Percentiles rank a stretch among this genome's conserved stretches.
Conservation (phyloP, 23 tunicate genomes). For the Clavelina lepadiformis region DNA sequence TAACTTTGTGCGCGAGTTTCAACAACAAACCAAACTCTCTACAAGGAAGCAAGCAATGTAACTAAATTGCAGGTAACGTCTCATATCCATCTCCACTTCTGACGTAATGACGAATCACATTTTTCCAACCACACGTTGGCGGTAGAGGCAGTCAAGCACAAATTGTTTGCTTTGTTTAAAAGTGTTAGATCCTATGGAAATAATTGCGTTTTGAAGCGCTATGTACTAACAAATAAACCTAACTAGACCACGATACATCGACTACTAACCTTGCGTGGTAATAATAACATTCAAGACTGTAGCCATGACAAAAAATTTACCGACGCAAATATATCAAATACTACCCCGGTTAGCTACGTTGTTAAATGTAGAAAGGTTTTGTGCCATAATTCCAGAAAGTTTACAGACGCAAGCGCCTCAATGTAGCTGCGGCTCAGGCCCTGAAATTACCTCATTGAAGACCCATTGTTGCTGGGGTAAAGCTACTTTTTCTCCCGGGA, state of each 20-base stretch:
- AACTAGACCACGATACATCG: no score
- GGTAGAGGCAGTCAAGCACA: slow-evolving; percentile 68
- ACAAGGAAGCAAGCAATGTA: not conserved
- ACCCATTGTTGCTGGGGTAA: slow-evolving; percentile 78
- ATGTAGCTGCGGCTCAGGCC: no score
- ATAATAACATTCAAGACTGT: no score
- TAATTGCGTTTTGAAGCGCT: no score
- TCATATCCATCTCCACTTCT: slow-evolving; percentile 85
- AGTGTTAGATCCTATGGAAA: slow-evolving; percentile 28
- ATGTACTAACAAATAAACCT: no score
- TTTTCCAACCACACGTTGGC: slow-evolving; percentile 63
- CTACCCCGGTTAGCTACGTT: no score
- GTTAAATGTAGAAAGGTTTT: no score
- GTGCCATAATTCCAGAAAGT: no score
- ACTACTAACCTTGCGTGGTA: no score
- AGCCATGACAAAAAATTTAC: no score
- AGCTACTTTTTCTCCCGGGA: slow-evolving; percentile 50
- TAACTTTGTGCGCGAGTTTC: not conserved
- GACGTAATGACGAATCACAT: slow-evolving; percentile 60
- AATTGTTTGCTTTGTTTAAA: slow-evolving; percentile 37
- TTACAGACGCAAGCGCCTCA: no score
- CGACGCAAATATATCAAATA: no score
- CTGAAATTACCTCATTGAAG: slow-evolving; percentile 21
- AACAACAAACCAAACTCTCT: not conserved
- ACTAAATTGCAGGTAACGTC: not conserved